Evolutionary conservation across 1,140 invertebrate species (phyloP).

Genomic region (Drosophila pallidifrons): DNA sequence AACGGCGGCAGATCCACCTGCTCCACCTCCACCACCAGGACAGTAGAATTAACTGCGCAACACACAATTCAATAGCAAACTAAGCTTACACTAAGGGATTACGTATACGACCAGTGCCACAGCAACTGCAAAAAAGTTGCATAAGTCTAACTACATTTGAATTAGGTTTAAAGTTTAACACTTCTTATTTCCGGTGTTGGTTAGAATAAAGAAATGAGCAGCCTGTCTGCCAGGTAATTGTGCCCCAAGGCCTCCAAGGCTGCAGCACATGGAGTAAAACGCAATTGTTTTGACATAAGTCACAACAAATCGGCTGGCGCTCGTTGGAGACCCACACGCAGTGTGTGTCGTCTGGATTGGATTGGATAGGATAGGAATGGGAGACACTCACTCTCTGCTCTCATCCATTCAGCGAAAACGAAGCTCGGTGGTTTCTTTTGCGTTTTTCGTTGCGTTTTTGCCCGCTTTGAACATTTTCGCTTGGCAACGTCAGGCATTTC

Average conservation of each 20-base stretch:
- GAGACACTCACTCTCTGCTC: not conserved
- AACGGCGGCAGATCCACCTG: not conserved
- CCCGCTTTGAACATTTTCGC: constrained; percentile 57
- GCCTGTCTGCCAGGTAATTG: constrained; percentile 20
- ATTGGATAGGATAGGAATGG: constrained; percentile 1
- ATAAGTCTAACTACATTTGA: not conserved
- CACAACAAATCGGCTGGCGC: constrained; percentile 80
- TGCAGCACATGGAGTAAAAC: constrained; percentile 11
- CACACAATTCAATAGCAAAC: not conserved
- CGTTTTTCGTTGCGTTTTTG: constrained; percentile 13
- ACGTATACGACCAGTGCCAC: constrained; percentile 42
- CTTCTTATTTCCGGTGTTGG: not conserved
- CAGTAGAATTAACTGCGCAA: not conserved
- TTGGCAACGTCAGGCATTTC: constrained; percentile 35
- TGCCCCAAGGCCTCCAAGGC: constrained; percentile 15
- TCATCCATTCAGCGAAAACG: constrained; percentile 37
- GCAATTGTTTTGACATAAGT: constrained; percentile 79
- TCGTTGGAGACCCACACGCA: constrained; percentile 71
- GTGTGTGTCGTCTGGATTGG: constrained; percentile 46
- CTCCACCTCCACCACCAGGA: not conserved
- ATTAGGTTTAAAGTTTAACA: not conserved
- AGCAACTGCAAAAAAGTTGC: no score
- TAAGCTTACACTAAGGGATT: constrained; percentile 47
- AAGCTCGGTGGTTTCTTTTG: constrained; percentile 65
- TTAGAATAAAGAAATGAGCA: not conserved